Conservation (phyloP, 2,888 invertebrate species). For the Dermolepida albohirtum region DNA sequence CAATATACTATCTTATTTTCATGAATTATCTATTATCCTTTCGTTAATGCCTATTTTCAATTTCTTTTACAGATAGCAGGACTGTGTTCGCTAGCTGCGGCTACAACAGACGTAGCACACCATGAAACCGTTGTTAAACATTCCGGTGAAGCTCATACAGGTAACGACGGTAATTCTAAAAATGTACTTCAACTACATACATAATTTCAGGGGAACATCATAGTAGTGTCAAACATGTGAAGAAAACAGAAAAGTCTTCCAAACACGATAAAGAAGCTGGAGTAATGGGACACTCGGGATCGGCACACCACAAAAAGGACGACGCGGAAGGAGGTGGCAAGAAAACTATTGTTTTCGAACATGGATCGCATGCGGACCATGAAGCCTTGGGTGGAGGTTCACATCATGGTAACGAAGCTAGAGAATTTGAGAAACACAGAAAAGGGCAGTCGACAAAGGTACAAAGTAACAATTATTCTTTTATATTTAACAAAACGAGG, state of each 20-base stretch:
- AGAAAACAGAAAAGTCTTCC: constrained; percentile 53
- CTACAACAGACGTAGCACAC: constrained; percentile 12
- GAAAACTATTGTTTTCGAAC: constrained; percentile 57
- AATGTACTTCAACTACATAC: background rate
- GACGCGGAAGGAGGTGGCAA: constrained; percentile 59
- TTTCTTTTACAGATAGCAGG: constrained; percentile 8
- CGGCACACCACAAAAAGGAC: constrained; percentile 55
- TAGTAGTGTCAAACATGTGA: constrained; percentile 49
- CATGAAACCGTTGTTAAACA: constrained; percentile 14
- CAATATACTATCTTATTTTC: too few relatives aligned
- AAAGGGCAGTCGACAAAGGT: constrained; percentile 61
- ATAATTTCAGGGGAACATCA: constrained; percentile 48
- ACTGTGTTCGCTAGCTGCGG: constrained; percentile 14
- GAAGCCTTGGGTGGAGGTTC: constrained; percentile 56
- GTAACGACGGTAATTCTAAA: background rate
- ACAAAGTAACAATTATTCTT: too few relatives aligned
- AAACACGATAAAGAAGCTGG: constrained; percentile 58
- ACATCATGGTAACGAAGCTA: constrained; percentile 57
- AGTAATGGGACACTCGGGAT: constrained; percentile 56
- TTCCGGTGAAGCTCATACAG: constrained; percentile 2
- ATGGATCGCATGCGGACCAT: constrained; percentile 54
- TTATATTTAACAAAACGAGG: too few relatives aligned
- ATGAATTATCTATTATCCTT: too few relatives aligned
- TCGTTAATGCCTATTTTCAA: background rate
- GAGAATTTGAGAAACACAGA: constrained; percentile 57